Conservation (phyloP, 2,797 vertebrate species). For the Chelonia mydas region DNA sequence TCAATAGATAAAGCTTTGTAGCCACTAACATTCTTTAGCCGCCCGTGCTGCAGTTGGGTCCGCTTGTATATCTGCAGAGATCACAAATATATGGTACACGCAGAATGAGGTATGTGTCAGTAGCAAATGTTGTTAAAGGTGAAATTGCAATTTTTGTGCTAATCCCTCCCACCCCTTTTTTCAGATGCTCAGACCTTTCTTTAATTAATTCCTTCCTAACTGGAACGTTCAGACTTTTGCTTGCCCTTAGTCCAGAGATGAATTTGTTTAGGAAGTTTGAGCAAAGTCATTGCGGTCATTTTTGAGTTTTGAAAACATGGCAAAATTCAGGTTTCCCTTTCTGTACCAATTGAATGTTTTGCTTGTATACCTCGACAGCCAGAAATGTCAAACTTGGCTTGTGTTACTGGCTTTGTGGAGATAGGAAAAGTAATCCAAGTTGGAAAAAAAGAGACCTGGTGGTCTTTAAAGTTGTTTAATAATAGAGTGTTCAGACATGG, state of each 20-base stretch:
- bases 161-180: background rate
- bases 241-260: background rate
- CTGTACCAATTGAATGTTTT: background rate
- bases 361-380: background rate
- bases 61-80: background rate
- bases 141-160: background rate
- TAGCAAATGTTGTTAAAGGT: background rate
- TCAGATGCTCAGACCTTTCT: background rate
- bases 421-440: background rate
- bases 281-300: background rate
- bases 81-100: rapidly evolving
- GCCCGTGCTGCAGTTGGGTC: rapidly evolving
- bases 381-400: background rate
- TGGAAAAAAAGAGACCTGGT: background rate
- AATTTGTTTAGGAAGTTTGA: background rate
- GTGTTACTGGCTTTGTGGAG: background rate
- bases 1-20: too few relatives aligned
- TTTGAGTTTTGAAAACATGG: background rate
- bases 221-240: background rate
- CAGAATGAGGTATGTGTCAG: background rate
- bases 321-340: background rate
- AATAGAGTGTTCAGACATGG: background rate
- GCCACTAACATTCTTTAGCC: background rate
- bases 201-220: background rate
- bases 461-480: background rate